Evolutionary conservation across 2,888 invertebrate species (phyloP).

Genomic region (Stratiomys singularior): DNA sequence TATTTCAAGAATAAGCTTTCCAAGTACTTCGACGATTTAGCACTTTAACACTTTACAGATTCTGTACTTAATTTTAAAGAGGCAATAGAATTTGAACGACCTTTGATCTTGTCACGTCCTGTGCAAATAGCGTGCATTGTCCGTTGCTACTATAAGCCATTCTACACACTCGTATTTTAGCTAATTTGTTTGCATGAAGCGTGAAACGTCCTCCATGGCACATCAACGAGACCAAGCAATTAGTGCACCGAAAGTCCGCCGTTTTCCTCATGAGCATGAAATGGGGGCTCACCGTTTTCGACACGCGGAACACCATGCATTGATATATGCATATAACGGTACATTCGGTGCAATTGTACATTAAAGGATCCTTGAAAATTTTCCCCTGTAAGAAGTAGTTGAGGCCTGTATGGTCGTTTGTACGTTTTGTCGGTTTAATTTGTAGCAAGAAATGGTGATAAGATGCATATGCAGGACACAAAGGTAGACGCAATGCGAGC

Average conservation of each 20-base stretch:
- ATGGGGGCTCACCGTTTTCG: not conserved
- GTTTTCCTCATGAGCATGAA: not conserved
- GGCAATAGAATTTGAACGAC: not conserved
- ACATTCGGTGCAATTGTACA: slow-evolving; percentile 20
- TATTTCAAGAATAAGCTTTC: too few species aligned
- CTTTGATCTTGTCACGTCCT: slow-evolving; percentile 27
- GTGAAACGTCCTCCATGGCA: slow-evolving; percentile 23
- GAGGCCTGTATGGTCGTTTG: not conserved
- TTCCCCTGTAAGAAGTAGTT: not conserved
- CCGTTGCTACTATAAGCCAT: not conserved
- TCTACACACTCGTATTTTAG: not conserved
- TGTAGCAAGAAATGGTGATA: not conserved
- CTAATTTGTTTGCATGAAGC: slow-evolving; percentile 40
- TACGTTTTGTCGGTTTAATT: not conserved
- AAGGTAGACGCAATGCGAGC: not conserved
- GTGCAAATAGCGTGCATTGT: not conserved
- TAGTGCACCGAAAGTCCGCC: slow-evolving; percentile 11
- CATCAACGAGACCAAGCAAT: slow-evolving; percentile 15
- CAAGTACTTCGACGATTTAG: too few species aligned
- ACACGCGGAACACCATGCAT: not conserved
- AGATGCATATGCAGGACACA: not conserved
- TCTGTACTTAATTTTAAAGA: not conserved
- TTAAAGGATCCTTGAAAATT: not conserved
- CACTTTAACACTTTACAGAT: slow-evolving; percentile 1
- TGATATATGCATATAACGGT: not conserved